Percentiles rank a stretch among this genome's conserved stretches.
These are phyloP conservation scores for Clarias laeviceps DNA, from an alignment of 2,797 vertebrate genomes.

Conservation along the genomic window DNA sequence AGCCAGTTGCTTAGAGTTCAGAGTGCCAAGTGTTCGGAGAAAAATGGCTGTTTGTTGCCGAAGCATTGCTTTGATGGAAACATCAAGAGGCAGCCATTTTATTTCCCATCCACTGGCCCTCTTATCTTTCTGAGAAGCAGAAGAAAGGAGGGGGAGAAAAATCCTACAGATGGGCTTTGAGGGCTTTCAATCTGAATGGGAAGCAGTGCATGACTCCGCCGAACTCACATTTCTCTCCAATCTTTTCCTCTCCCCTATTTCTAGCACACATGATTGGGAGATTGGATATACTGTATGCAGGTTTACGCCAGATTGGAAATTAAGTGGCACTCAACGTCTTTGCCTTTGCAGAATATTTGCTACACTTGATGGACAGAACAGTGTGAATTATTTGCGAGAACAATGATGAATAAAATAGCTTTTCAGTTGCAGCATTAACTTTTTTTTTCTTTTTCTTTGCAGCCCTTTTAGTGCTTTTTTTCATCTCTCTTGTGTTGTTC, in stretches of 20 bases:
- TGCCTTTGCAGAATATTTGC: conserved; percentile 20
- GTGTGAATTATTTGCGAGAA: conserved; percentile 63
- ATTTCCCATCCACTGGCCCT: conserved; percentile 3
- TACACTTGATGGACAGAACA: conserved; percentile 49
- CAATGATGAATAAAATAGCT: not conserved
- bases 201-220: conserved; percentile 35
- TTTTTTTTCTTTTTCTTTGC: no score
- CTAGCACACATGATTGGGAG: not conserved
- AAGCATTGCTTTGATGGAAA: conserved; percentile 2
- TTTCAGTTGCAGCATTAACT: not conserved
- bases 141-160: not conserved
- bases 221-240: not conserved
- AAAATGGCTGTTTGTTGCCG: conserved; percentile 16
- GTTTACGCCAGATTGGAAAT: conserved; percentile 73
- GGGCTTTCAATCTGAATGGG: conserved; percentile 68
- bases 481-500: not conserved
- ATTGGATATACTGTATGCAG: conserved; percentile 53
- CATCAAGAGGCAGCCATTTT: conserved; percentile 7
- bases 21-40: not conserved
- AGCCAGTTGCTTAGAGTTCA: not conserved
- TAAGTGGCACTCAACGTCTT: conserved; percentile 66
- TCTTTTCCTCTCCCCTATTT: conserved; percentile 44
- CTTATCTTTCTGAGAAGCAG: conserved; percentile 57
- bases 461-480: not conserved
- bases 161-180: conserved; percentile 65